A percentile compares a stretch with the other conserved stretches of the same genome.
phyloP scores from a whole-genome alignment of 2,888 invertebrate species.

The Ennomos erosarius region DNA sequence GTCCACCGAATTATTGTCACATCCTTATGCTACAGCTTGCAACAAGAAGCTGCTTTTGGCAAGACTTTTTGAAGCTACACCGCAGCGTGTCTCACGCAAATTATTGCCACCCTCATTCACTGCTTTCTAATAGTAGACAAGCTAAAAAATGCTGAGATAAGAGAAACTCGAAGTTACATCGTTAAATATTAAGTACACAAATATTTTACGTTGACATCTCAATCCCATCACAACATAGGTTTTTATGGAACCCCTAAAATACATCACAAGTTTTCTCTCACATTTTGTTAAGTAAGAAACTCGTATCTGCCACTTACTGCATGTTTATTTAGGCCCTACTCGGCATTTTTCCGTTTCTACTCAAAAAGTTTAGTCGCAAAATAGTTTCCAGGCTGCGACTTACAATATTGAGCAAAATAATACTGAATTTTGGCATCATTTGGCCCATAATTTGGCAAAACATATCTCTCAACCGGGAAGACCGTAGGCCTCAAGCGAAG shows the following conservation, averaged over 20 bases:
- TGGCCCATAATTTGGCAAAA: constrained; percentile 77
- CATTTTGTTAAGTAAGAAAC: constrained; percentile 32
- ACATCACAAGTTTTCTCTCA: constrained; percentile 33
- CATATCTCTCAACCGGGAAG: constrained; percentile 65
- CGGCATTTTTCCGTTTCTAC: constrained; percentile 27
- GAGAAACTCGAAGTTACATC: constrained; percentile 24
- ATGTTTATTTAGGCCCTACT: constrained; percentile 34
- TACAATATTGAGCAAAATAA: constrained; percentile 64
- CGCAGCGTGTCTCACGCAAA: constrained; percentile 31
- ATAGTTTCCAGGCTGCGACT: constrained; percentile 28
- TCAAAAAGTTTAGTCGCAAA: constrained; percentile 24
- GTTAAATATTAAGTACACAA: constrained; percentile 20
- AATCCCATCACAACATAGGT: constrained; percentile 19
- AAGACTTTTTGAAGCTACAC: constrained; percentile 38
- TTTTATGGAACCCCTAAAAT: constrained; percentile 12
- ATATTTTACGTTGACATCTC: constrained; percentile 19
- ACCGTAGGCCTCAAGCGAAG: constrained; percentile 80
- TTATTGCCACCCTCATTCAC: constrained; percentile 16
- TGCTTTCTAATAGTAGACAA: constrained; percentile 22
- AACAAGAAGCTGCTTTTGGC: constrained; percentile 51
- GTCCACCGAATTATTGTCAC: constrained; percentile 77
- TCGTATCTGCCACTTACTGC: constrained; percentile 24
- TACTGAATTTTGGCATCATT: constrained; percentile 64
- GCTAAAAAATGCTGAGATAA: constrained; percentile 21
- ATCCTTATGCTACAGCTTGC: constrained; percentile 71